These are phyloP conservation scores for Notolabrus celidotus DNA, from an alignment of 2,797 vertebrate species.

Conservation along the genomic window DNA sequence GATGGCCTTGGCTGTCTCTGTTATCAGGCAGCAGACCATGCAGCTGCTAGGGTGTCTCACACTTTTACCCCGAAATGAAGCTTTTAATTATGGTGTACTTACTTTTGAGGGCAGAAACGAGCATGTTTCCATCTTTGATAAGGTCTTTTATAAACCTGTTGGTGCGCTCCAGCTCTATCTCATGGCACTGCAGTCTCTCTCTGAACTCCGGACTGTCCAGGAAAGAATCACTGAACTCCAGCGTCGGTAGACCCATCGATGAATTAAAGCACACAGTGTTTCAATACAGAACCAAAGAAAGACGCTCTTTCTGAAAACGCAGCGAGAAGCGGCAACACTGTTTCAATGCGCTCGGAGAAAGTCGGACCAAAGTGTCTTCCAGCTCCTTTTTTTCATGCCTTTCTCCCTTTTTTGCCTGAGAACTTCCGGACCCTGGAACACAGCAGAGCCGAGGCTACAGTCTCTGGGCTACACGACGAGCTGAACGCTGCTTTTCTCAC, in stretches of 20 bases:
- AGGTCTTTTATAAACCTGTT: constrained; percentile 98
- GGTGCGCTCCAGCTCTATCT: constrained; percentile 94
- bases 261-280: constrained; percentile 10
- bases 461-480: constrained; percentile 18
- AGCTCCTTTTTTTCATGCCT: constrained; percentile 72
- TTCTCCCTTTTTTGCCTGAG: constrained; percentile 55
- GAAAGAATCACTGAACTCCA: constrained; percentile 97
- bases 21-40: constrained; percentile 20
- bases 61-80: background rate
- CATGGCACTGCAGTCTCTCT: constrained; percentile 95
- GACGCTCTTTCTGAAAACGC: background rate
- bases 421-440: constrained; percentile 77
- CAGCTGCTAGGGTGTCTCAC: background rate
- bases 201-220: constrained; percentile 97
- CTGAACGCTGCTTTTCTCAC: background rate
- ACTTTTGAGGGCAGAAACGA: constrained; percentile 93
- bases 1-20: constrained; percentile 29
- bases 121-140: constrained; percentile 95
- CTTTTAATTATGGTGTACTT: constrained; percentile 68
- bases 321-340: background rate
- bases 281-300: background rate
- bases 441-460: constrained; percentile 37
- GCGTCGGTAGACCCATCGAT: constrained; percentile 93
- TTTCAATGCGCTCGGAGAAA: constrained; percentile 14
- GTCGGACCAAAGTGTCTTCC: constrained; percentile 22